Evolutionary conservation across 2,113 vertebrate genomes (phyloP).

Genomic region (Dolichotis patagonum): DNA sequence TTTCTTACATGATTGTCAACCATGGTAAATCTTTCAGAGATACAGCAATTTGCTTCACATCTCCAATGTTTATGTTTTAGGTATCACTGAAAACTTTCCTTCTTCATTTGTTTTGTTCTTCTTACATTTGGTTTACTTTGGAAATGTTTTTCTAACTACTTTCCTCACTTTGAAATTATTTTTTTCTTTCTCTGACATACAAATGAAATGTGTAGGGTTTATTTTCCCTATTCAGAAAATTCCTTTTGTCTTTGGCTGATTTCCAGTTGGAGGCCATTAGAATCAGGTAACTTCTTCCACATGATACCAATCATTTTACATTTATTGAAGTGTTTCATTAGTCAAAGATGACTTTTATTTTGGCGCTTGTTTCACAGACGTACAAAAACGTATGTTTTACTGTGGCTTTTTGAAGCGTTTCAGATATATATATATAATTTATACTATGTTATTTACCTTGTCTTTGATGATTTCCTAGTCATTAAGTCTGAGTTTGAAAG

Average conservation of each 20-base stretch:
- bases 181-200: neutral
- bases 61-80: neutral
- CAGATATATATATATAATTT: no score
- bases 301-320: neutral
- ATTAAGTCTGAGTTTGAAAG: neutral
- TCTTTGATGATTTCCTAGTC: neutral
- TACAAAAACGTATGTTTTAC: neutral
- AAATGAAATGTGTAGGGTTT: neutral
- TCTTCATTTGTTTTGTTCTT: neutral
- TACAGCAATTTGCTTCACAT: neutral
- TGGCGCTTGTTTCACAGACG: neutral
- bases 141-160: neutral
- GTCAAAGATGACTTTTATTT: neutral
- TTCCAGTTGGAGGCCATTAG: neutral
- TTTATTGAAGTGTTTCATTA: neutral
- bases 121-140: neutral
- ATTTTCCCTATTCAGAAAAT: neutral
- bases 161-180: neutral
- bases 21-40: neutral
- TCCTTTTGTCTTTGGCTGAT: neutral
- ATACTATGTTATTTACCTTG: no score
- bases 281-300: neutral
- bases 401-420: neutral
- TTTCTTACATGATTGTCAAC: neutral
- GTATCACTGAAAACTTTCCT: neutral